phyloP scores from a whole-genome alignment of 53 echinoderm and acorn worm species.

The Echinarachnius parma region DNA sequence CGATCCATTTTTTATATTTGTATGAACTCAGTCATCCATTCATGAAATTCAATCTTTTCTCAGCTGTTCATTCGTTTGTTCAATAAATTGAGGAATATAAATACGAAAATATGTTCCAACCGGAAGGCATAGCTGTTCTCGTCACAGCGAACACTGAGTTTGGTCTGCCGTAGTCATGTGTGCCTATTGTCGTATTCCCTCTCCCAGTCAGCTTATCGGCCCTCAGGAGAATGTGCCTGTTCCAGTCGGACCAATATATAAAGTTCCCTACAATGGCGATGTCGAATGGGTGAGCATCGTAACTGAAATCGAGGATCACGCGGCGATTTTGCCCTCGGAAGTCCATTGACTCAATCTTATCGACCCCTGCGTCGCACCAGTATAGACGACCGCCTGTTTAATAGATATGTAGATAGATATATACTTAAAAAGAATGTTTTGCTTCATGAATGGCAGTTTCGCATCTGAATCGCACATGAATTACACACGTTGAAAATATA shows the following conservation, averaged over 20 bases:
- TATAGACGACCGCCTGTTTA: constrained; percentile 61
- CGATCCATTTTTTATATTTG: no score
- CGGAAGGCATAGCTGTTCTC: constrained; percentile 3
- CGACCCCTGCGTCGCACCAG: constrained; percentile 70
- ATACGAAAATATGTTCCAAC: no score
- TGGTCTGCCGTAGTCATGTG: constrained; percentile 43
- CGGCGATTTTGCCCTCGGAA: constrained; percentile 50
- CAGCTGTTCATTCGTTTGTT: no score
- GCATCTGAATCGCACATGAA: no score
- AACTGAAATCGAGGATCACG: constrained; percentile 31
- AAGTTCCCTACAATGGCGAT: constrained; percentile 37
- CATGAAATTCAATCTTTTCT: no score
- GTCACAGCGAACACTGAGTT: constrained; percentile 51
- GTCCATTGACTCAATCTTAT: constrained; percentile 61
- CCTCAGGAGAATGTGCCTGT: constrained; percentile 29
- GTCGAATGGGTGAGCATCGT: constrained; percentile 51
- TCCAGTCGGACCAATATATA: constrained; percentile 78
- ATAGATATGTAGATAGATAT: no score
- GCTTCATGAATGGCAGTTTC: no score
- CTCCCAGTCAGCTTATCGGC: constrained; percentile 54
- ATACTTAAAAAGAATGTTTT: no score
- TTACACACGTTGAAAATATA: no score
- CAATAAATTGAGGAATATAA: no score
- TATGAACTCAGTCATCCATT: no score
- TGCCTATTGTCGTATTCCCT: constrained; percentile 36